Percentiles rank a stretch among this genome's conserved stretches.
Conservation (phyloP, 2,888 invertebrate species). For the Reticulitermes lucifugus region DNA sequence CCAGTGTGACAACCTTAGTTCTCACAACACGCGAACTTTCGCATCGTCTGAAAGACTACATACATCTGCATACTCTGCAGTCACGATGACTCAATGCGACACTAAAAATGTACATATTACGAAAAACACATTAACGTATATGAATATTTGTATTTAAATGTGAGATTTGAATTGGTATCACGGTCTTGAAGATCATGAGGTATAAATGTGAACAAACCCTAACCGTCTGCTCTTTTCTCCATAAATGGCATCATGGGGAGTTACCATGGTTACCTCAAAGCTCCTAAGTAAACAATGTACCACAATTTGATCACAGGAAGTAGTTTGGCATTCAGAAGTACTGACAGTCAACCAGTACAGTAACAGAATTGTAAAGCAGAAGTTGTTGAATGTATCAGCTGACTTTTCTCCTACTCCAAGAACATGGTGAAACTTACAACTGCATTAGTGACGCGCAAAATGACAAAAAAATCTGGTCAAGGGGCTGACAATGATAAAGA, state of each 20-base stretch:
- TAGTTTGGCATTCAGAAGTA: neutral
- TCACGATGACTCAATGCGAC: no score
- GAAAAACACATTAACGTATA: no score
- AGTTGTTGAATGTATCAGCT: neutral
- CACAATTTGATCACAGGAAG: neutral
- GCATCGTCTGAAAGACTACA: no score
- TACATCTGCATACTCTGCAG: no score
- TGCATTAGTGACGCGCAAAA: neutral
- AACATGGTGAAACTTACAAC: constrained; percentile 3
- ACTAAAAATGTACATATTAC: no score
- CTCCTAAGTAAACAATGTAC: neutral
- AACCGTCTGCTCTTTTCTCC: no score
- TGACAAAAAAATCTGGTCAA: neutral
- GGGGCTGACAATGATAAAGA: neutral
- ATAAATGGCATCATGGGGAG: neutral
- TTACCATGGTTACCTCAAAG: neutral
- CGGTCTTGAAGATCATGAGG: no score
- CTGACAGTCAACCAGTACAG: neutral
- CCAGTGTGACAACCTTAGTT: no score
- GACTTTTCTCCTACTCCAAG: neutral
- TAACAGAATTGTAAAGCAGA: neutral
- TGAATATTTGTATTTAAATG: no score
- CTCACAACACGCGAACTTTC: no score
- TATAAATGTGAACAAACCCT: no score
- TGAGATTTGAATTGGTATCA: no score